Conservation (phyloP, 64 coral and sea anemone species). For the Montipora efflorescens region DNA sequence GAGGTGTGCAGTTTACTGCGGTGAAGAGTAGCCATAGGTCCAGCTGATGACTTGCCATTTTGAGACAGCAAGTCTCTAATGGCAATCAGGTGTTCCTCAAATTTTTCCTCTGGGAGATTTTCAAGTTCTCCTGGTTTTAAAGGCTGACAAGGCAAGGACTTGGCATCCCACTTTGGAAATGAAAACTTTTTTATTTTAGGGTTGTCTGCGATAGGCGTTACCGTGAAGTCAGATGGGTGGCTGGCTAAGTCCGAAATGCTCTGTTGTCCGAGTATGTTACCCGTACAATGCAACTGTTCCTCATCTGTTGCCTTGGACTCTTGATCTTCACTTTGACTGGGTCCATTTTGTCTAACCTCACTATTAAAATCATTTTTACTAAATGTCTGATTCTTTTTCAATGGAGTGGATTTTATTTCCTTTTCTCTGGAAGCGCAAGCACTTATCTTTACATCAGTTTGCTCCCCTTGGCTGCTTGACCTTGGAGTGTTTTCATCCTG, state of each 20-base stretch:
- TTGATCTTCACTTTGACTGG: neutral
- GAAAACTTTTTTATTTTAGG: conserved; percentile 83
- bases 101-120: conserved; percentile 64
- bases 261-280: neutral
- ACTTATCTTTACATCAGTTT: neutral
- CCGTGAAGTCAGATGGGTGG: conserved; percentile 92
- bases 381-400: conserved; percentile 36
- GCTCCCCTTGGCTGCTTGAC: neutral
- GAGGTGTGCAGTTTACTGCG: conserved; percentile 88
- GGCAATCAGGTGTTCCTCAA: conserved; percentile 66
- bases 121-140: conserved; percentile 88
- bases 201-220: conserved; percentile 94
- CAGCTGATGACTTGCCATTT: conserved; percentile 54
- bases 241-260: conserved; percentile 65
- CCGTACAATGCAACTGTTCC: neutral
- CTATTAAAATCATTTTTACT: conserved; percentile 17
- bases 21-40: conserved; percentile 72
- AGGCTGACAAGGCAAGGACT: conserved; percentile 78
- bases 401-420: neutral
- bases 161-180: conserved; percentile 89
- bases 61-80: conserved; percentile 71
- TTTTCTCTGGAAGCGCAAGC: neutral
- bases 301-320: neutral
- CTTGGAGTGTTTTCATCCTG: neutral
- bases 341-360: conserved; percentile 10